Evolutionary conservation across 2,797 vertebrate genomes (phyloP), one percentile per base, ranked within the genome.

Genomic region (Typhlichthys subterraneus): DNA sequence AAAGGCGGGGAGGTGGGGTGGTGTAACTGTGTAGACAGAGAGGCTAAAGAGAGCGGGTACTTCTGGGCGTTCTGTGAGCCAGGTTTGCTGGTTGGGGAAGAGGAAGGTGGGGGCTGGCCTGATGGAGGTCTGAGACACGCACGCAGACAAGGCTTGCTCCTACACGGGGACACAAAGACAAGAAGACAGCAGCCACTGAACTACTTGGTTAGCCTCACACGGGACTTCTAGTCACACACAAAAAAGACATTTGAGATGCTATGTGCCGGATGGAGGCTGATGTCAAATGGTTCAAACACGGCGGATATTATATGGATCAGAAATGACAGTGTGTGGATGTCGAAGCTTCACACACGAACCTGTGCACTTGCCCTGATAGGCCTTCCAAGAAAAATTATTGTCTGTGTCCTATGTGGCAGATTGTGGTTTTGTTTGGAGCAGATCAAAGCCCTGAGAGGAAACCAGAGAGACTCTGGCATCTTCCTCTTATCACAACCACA

Each of bases 41-140:
- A 14, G 12, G 46, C 15, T 63, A 70, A 70, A 71, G 75, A 65
- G 70, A 60, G 70, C 14, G 63, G 66, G 80, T 91, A 92, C 90
- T 92, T 91, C 87, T 81, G 82, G 71, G 81, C 70, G 85, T 68
- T 91, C 87, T 87, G 87, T 86, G 71, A 91, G 90, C 88, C 87
- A 88, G 80, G 90, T 85, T 19, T 87, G 89, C 65, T 84, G 85
- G 66, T 83, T 71, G 64, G 84, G 80, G 76, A 80, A 80, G 67
- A 80, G 79, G 87, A 88, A 88, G 79, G 84, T 84, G 78, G 86
- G 81, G 81, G 87, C 68, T 82, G 78, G 78, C 87, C 85, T 86
- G 79, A 83, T 85, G 77, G 85, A 87, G 63, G 67, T 73, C 69
- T 77, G 60, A 79, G 86, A 85, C 84, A 86, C 82, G 71, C 75